Evolutionary conservation across 2,113 vertebrate species (phyloP).

Genomic region (Tichodroma muraria): DNA sequence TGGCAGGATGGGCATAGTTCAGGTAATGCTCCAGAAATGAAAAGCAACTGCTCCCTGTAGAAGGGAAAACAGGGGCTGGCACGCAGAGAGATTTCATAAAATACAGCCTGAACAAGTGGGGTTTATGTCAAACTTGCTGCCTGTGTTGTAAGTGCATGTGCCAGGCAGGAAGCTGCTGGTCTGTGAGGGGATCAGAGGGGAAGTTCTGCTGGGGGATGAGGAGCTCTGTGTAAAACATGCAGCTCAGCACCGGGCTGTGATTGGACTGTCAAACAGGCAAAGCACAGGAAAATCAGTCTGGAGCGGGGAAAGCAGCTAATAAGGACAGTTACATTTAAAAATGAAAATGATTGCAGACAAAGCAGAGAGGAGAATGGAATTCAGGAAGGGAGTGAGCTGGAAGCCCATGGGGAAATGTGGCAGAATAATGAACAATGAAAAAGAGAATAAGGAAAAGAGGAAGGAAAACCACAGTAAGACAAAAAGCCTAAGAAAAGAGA

Average conservation of each 20-base stretch:
- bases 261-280: background rate
- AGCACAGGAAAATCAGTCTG: background rate
- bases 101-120: background rate
- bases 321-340: background rate
- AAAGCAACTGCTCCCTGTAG: background rate
- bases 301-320: background rate
- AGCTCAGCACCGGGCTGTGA: background rate
- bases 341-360: background rate
- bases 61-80: background rate
- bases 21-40: background rate
- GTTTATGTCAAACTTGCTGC: background rate
- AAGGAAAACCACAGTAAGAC: background rate
- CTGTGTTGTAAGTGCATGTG: rapidly evolving
- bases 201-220: background rate
- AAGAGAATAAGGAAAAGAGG: background rate
- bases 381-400: background rate
- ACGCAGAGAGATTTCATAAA: background rate
- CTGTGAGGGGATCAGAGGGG: background rate
- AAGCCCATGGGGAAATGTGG: background rate
- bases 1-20: rapidly evolving
- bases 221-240: background rate
- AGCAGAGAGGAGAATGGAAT: background rate
- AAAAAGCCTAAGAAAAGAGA: background rate
- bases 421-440: background rate
- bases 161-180: background rate